These are phyloP conservation scores for Leptothorax acervorum DNA, from an alignment of 2,888 invertebrate species.

Conservation along the genomic window DNA sequence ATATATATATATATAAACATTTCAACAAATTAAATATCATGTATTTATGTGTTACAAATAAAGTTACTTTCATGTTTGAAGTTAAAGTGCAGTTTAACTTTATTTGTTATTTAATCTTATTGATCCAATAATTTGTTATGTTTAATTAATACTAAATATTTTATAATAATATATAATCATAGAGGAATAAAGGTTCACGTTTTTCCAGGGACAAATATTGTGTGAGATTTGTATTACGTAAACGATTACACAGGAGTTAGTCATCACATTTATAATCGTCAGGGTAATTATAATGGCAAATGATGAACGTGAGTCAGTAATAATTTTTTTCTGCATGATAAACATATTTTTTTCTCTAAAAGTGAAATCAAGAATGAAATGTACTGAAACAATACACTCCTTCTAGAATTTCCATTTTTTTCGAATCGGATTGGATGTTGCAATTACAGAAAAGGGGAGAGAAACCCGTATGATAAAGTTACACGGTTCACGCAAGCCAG, in stretches of 20 bases:
- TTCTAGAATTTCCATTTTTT: background rate
- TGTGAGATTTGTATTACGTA: slow-evolving; percentile 14
- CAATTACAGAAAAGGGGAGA: background rate
- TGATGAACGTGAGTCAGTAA: background rate
- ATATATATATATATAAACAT: background rate
- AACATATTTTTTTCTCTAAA: slow-evolving; percentile 3
- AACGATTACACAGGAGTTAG: background rate
- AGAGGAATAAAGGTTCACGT: background rate
- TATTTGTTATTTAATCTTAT: slow-evolving; percentile 16
- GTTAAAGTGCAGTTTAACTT: background rate
- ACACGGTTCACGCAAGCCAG: background rate
- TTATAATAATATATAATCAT: background rate
- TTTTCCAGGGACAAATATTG: background rate
- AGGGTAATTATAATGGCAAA: background rate
- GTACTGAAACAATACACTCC: background rate
- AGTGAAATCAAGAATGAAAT: slow-evolving; percentile 8
- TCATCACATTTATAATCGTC: slow-evolving; percentile 4
- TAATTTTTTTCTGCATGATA: background rate
- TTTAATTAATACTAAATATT: slow-evolving; percentile 14
- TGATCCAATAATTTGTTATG: background rate
- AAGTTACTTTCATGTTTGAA: background rate
- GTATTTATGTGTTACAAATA: background rate
- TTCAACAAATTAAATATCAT: background rate
- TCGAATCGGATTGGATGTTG: background rate
- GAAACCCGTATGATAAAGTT: slow-evolving; percentile 5